Percentiles rank a stretch among this genome's conserved stretches.
Evolutionary conservation across 1,140 invertebrate species (phyloP).

Genomic region (Drosophila quadrilineata): DNA sequence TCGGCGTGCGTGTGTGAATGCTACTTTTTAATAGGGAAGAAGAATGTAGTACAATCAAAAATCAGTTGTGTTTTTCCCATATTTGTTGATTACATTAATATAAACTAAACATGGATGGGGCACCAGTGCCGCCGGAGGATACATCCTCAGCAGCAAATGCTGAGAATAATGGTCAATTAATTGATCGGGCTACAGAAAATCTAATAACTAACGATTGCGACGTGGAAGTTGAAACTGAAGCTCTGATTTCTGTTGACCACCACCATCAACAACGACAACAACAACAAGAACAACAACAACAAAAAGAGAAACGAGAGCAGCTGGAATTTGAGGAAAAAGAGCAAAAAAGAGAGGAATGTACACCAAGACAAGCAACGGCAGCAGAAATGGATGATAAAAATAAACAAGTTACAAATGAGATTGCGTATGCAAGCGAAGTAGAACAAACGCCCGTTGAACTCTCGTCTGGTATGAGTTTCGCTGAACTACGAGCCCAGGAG

Average conservation of each 20-base stretch:
- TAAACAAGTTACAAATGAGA: constrained; percentile 24
- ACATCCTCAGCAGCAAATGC: background rate
- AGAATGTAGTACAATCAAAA: constrained; percentile 45
- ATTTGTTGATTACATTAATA: constrained; percentile 23
- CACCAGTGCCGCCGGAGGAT: background rate
- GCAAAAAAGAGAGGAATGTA: constrained; percentile 16
- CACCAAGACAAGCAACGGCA: constrained; percentile 4
- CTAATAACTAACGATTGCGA: constrained; percentile 17
- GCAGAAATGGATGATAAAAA: constrained; percentile 16
- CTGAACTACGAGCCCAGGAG: constrained; percentile 39
- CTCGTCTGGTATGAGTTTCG: constrained; percentile 27
- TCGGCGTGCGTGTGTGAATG: constrained; percentile 14
- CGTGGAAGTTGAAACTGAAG: constrained; percentile 26
- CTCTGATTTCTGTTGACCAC: constrained; percentile 23
- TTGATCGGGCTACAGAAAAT: background rate
- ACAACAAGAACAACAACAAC: too few relatives aligned
- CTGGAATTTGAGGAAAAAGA: constrained; percentile 38
- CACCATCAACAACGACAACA: too few relatives aligned
- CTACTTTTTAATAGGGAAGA: constrained; percentile 26
- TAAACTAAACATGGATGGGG: constrained; percentile 31
- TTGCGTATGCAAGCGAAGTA: background rate
- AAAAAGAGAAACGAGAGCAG: too few relatives aligned
- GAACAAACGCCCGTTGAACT: constrained; percentile 9
- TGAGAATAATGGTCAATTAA: background rate
- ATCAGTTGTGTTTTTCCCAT: constrained; percentile 32